phyloP scores from a whole-genome alignment of 2,888 invertebrate species.

The Nebria salina region DNA sequence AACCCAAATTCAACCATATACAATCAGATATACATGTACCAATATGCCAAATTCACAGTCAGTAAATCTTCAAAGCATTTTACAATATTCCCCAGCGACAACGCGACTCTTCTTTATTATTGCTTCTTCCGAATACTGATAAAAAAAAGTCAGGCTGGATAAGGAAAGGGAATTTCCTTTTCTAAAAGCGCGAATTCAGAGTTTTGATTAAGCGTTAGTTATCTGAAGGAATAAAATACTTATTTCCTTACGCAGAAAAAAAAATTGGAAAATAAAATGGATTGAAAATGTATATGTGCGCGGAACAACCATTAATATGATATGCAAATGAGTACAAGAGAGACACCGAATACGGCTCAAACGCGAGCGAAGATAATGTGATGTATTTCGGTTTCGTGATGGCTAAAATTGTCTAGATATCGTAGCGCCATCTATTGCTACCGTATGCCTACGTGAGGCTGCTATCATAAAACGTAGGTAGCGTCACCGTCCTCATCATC shows the following conservation, averaged over 20 bases:
- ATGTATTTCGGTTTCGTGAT: constrained; percentile 46
- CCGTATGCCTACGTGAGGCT: constrained; percentile 14
- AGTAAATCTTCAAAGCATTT: neutral
- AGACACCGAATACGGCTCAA: constrained; percentile 42
- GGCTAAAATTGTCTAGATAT: constrained; percentile 47
- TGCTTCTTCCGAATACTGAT: neutral
- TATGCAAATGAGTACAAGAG: constrained; percentile 51
- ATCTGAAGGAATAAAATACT: constrained; percentile 22
- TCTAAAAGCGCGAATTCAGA: neutral
- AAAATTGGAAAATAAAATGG: constrained; percentile 48
- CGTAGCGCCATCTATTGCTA: constrained; percentile 39
- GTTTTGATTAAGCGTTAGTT: constrained; percentile 20
- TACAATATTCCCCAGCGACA: neutral
- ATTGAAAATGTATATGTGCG: constrained; percentile 51
- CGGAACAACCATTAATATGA: constrained; percentile 51
- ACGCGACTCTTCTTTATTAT: neutral
- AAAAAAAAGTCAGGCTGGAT: constrained; percentile 7
- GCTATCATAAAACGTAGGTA: neutral
- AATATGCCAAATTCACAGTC: neutral
- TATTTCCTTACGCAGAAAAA: constrained; percentile 12
- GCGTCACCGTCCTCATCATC: neutral
- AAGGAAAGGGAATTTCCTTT: neutral
- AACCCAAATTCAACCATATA: neutral
- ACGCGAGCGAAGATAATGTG: constrained; percentile 46
- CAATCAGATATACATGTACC: neutral